Conservation (phyloP, 2,113 vertebrate species). For the Haplochromis vanheusdeni region DNA sequence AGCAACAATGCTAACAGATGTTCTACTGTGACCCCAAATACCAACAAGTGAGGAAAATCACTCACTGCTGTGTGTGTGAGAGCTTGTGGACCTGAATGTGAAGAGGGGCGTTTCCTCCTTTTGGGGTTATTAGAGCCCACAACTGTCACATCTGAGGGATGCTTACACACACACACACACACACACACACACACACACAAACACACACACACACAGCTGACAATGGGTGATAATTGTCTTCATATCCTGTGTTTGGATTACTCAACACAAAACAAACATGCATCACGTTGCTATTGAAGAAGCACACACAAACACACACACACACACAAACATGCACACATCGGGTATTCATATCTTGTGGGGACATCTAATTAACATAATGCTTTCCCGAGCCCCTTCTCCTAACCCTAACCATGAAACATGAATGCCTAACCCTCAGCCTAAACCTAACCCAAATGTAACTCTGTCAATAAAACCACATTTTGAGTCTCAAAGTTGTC, state of each 20-base stretch:
- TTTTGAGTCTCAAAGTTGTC: background rate
- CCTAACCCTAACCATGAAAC: background rate
- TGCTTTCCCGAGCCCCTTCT: background rate
- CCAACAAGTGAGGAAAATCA: background rate
- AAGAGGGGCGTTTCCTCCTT: background rate
- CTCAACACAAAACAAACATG: background rate
- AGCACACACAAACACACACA: background rate
- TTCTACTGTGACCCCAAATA: background rate
- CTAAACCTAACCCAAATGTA: background rate
- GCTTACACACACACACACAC: background rate
- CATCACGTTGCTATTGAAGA: background rate
- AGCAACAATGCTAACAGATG: background rate
- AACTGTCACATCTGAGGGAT: background rate
- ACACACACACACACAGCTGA: background rate
- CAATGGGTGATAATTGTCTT: background rate
- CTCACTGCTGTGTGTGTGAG: background rate
- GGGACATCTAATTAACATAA: background rate
- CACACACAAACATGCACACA: background rate
- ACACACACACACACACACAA: background rate
- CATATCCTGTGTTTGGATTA: background rate
- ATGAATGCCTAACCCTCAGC: background rate
- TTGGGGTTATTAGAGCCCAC: constrained; percentile 1
- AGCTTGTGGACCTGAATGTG: background rate
- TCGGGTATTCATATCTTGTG: background rate
- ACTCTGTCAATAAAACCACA: background rate